Conservation (phyloP, 2,113 vertebrate species). For the Mormyrus lacerda region DNA sequence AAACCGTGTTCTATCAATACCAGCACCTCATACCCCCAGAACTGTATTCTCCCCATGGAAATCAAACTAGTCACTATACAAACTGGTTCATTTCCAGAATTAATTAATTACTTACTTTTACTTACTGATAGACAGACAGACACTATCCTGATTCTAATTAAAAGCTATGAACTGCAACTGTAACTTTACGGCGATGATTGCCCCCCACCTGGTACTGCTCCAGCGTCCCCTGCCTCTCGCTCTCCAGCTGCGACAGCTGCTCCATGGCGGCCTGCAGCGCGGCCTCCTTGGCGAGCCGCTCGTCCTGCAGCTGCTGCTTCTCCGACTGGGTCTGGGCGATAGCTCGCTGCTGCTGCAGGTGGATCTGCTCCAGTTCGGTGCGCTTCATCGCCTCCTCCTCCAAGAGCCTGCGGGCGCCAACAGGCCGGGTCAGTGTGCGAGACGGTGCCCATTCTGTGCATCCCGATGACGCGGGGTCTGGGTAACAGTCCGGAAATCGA, state of each 20-base stretch:
- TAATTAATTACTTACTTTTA: no score
- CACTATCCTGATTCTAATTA: neutral
- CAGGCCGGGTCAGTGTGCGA: neutral
- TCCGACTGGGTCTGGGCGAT: conserved; percentile 84
- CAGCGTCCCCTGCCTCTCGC: conserved; percentile 76
- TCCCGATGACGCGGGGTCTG: neutral
- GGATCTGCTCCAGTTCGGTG: conserved; percentile 79
- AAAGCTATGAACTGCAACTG: neutral
- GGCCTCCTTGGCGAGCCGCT: conserved; percentile 71
- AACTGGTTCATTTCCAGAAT: no score
- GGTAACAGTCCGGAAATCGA: neutral
- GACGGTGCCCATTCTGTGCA: neutral
- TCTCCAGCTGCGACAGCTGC: conserved; percentile 79
- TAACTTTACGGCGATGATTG: neutral
- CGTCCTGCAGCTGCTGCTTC: conserved; percentile 84
- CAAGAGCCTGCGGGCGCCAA: conserved; percentile 63
- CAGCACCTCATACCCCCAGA: no score
- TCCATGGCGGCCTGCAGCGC: conserved; percentile 80
- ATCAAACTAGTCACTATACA: no score
- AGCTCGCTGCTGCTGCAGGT: conserved; percentile 79
- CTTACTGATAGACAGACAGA: no score
- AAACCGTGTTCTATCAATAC: no score
- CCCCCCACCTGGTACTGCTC: conserved; percentile 81
- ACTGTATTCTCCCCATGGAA: no score
- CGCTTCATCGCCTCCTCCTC: conserved; percentile 87